Conservation (phyloP, 1,140 invertebrate genomes). For the Vanessa atalanta region DNA sequence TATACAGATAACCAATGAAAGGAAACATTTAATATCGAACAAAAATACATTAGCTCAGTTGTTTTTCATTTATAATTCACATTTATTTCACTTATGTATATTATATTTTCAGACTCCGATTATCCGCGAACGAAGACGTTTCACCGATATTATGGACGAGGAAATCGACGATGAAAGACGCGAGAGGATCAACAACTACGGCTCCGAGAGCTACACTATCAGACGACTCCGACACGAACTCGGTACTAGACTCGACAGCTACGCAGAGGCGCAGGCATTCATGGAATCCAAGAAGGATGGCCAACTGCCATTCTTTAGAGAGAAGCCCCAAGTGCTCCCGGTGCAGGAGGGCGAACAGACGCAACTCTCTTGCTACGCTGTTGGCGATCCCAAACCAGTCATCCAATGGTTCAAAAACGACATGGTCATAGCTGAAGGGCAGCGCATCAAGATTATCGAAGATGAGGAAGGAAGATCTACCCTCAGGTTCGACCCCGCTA, state of each 20-base stretch:
- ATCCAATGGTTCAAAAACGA: conserved; percentile 99
- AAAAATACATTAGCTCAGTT: too few relatives aligned
- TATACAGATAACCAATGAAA: neutral
- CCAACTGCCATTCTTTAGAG: conserved; percentile 89
- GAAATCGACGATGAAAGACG: conserved; percentile 95
- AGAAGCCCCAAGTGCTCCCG: conserved; percentile 89
- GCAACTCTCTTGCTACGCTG: conserved; percentile 90
- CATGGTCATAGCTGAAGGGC: conserved; percentile 89
- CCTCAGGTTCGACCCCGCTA: conserved; percentile 87
- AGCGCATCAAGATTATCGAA: conserved; percentile 87
- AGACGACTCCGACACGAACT: conserved; percentile 90
- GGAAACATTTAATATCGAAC: too few relatives aligned
- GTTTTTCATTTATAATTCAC: too few relatives aligned
- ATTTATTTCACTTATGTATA: neutral
- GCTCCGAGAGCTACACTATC: conserved; percentile 86
- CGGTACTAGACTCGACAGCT: conserved; percentile 88
- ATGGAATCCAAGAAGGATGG: conserved; percentile 90
- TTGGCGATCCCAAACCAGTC: conserved; percentile 93
- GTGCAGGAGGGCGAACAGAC: conserved; percentile 89
- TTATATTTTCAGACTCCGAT: conserved; percentile 85
- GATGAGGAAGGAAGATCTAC: conserved; percentile 90
- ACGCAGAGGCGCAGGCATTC: conserved; percentile 91
- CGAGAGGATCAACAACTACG: conserved; percentile 89
- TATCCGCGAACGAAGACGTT: conserved; percentile 93
- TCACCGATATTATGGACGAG: conserved; percentile 97